Conservation (phyloP, 2,113 vertebrate species). For the human (Homo sapiens) region GRCh38 chr4:56261501-56262000, state of each 20-base stretch:
- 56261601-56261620: too few species aligned
- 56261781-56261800: background rate
- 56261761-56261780: background rate
- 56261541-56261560: too few species aligned
- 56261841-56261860: background rate
- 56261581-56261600: too few species aligned
- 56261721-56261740: background rate
- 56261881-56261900: background rate
- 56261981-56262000: background rate
- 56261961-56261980: background rate
- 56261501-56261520: too few species aligned
- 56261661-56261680: conserved; percentile 45
- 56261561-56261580: too few species aligned
- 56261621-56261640: too few species aligned
- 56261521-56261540: too few species aligned
- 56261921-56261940: background rate
- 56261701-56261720: background rate
- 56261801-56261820: background rate
- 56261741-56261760: background rate
- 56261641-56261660: too few species aligned
- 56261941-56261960: background rate
- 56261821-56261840: background rate
- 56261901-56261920: background rate
- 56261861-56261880: background rate
- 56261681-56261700: conserved; percentile 30